phyloP scores from a whole-genome alignment of 2,888 invertebrate genomes.

The Allophyes oxyacanthae region DNA sequence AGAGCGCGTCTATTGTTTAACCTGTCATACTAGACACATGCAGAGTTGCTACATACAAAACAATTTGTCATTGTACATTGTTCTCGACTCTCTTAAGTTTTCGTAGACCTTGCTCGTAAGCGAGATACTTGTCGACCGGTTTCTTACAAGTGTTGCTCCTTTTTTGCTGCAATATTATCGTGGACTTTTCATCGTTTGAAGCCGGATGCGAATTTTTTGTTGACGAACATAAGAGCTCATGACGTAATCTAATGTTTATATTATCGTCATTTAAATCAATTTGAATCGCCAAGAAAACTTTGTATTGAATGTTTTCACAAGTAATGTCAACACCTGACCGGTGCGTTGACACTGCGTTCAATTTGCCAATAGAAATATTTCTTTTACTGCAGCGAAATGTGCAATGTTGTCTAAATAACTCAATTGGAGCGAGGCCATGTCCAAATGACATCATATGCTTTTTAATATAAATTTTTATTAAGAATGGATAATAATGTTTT shows the following conservation, averaged over 20 bases:
- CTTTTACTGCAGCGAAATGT: constrained; percentile 27
- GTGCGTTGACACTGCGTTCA: constrained; percentile 32
- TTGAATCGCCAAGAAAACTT: constrained; percentile 59
- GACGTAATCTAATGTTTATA: constrained; percentile 79
- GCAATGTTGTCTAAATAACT: constrained; percentile 34
- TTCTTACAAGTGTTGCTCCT: constrained; percentile 61
- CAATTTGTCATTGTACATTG: constrained; percentile 73
- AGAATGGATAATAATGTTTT: constrained; percentile 17
- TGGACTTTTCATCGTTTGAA: constrained; percentile 69
- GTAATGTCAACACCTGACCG: constrained; percentile 28
- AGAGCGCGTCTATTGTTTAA: constrained; percentile 76
- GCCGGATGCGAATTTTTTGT: constrained; percentile 83
- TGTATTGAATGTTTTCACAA: constrained; percentile 38
- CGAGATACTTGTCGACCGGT: constrained; percentile 61
- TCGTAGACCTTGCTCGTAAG: constrained; percentile 69
- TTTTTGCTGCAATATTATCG: constrained; percentile 70
- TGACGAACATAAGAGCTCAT: constrained; percentile 66
- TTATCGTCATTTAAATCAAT: constrained; percentile 69
- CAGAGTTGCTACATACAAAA: constrained; percentile 69
- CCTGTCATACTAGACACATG: constrained; percentile 68
- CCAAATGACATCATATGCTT: constrained; percentile 21
- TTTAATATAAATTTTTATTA: constrained; percentile 20
- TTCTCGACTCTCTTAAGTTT: constrained; percentile 71
- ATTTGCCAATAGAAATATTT: constrained; percentile 45
- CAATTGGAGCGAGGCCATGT: constrained; percentile 65